Conservation (phyloP, 2,888 invertebrate genomes). For the Thalpophila matura region DNA sequence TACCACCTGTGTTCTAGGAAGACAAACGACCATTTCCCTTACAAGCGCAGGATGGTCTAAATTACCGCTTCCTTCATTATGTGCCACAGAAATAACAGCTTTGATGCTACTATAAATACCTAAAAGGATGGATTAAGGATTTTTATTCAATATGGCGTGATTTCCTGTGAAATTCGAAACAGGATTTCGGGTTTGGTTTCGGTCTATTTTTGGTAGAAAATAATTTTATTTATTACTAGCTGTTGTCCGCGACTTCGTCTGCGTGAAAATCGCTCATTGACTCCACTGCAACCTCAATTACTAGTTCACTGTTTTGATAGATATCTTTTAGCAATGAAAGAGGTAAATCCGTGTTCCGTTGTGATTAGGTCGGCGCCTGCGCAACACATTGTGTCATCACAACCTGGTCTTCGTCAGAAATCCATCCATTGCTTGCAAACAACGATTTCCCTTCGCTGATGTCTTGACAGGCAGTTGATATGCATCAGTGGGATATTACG, state of each 20-base stretch:
- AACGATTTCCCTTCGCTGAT: constrained; percentile 8
- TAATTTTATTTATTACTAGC: too few relatives aligned
- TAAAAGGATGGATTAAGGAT: constrained; percentile 26
- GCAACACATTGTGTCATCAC: constrained; percentile 14
- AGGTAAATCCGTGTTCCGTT: constrained; percentile 28
- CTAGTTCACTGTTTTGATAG: constrained; percentile 10
- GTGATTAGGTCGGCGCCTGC: not conserved
- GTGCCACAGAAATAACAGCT: constrained; percentile 49
- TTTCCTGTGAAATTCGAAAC: constrained; percentile 27
- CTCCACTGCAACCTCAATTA: constrained; percentile 31
- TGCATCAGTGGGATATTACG: constrained; percentile 18
- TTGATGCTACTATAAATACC: constrained; percentile 50
- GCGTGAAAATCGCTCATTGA: too few relatives aligned
- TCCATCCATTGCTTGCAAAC: not conserved
- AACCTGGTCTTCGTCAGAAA: constrained; percentile 20
- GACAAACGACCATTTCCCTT: constrained; percentile 61
- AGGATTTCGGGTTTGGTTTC: not conserved
- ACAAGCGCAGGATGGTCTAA: constrained; percentile 57
- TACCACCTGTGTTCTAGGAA: constrained; percentile 52
- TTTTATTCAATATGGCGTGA: constrained; percentile 32
- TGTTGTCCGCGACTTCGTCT: too few relatives aligned
- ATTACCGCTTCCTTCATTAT: constrained; percentile 58
- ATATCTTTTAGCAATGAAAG: not conserved
- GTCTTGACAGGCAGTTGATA: constrained; percentile 28
- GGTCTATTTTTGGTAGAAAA: constrained; percentile 12